A percentile compares a stretch with the other conserved stretches of the same genome.
These are phyloP conservation scores for Oscheius sp. DNA, from an alignment of 1,140 invertebrate genomes.

Conservation along the genomic window DNA sequence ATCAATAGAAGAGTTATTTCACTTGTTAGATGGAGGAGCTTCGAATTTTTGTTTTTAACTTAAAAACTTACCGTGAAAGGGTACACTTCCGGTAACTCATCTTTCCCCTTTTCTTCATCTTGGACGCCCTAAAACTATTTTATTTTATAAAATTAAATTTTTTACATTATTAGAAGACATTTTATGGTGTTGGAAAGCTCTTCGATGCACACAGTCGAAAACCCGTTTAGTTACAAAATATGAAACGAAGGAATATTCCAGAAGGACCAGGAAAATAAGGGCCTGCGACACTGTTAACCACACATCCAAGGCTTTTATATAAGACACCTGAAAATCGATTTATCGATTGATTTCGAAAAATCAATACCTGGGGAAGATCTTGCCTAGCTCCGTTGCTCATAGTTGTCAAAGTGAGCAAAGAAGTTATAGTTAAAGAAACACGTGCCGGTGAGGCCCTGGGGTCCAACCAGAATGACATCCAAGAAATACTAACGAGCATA, in stretches of 20 bases:
- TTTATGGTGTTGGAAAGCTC: constrained; percentile 12
- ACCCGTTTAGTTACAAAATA: constrained; percentile 53
- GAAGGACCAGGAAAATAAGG: constrained; percentile 55
- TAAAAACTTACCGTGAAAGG: constrained; percentile 5
- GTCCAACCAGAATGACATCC: constrained; percentile 61
- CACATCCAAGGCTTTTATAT: constrained; percentile 59
- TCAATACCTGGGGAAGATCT: constrained; percentile 56
- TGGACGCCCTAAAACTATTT: constrained; percentile 12
- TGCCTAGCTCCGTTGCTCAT: constrained; percentile 60
- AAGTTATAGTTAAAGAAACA: constrained; percentile 59
- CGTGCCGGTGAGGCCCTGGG: constrained; percentile 57
- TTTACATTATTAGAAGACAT: not conserved
- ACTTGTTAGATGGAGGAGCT: not conserved
- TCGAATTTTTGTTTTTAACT: not conserved
- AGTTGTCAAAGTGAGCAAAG: constrained; percentile 57
- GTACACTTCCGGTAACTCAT: not conserved
- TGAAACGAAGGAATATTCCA: constrained; percentile 59
- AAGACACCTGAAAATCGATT: constrained; percentile 46
- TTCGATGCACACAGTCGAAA: constrained; percentile 23
- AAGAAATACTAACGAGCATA: constrained; percentile 59
- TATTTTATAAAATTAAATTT: not conserved
- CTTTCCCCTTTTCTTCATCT: constrained; percentile 1
- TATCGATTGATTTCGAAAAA: not conserved
- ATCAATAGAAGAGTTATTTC: not conserved
- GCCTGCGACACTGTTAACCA: constrained; percentile 58